Evolutionary conservation across 2,113 vertebrate genomes (phyloP).

Genomic region (Mastomys natalensis): DNA sequence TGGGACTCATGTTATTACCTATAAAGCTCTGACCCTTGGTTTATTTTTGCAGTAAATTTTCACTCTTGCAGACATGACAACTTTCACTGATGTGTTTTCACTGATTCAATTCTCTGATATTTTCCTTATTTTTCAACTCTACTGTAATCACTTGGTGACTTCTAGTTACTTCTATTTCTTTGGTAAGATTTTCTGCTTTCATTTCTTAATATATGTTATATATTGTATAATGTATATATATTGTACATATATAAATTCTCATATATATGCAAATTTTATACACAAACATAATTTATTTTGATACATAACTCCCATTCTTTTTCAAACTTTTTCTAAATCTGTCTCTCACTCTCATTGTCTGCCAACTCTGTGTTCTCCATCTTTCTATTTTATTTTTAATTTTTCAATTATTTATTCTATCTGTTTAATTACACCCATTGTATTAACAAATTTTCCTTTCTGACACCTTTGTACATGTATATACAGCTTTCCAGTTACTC

Average conservation of each 20-base stretch:
- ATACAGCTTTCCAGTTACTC: background rate
- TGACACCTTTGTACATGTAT: background rate
- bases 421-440: background rate
- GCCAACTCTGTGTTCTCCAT: background rate
- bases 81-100: background rate
- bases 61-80: background rate
- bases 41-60: background rate
- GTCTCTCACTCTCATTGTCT: background rate
- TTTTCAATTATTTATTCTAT: constrained; percentile 11
- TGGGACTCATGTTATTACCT: background rate
- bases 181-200: background rate
- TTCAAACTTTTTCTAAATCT: background rate
- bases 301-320: background rate
- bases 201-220: background rate
- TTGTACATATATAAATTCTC: background rate
- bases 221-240: background rate
- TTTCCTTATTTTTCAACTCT: background rate
- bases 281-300: background rate
- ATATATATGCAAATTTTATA: background rate
- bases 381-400: background rate
- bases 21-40: background rate
- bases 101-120: background rate
- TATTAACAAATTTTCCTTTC: background rate
- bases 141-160: background rate
- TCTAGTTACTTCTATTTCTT: background rate